Percentiles rank a stretch among this genome's conserved stretches.
Evolutionary conservation across 2,888 invertebrate species (phyloP).

Genomic region (Synergus umbraculus): DNA sequence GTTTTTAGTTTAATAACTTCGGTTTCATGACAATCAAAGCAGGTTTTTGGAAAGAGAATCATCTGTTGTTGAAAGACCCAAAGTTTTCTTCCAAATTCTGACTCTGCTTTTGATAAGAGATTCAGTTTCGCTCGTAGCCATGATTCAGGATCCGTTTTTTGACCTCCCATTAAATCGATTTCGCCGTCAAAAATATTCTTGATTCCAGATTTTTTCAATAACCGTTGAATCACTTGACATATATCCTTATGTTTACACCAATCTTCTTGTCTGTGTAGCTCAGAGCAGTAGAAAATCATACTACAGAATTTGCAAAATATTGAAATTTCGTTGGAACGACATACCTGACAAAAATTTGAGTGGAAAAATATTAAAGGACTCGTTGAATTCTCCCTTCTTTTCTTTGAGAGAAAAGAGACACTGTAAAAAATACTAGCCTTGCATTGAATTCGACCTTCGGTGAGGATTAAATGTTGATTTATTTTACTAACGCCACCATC

Average conservation of each 20-base stretch:
- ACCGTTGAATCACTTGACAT: conserved; percentile 56
- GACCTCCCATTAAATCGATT: neutral
- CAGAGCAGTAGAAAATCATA: conserved; percentile 66
- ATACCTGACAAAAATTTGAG: conserved; percentile 72
- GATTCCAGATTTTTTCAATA: conserved; percentile 20
- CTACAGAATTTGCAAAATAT: conserved; percentile 62
- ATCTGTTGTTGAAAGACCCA: conserved; percentile 59
- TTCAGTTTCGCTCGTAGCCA: conserved; percentile 59
- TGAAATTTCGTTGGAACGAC: conserved; percentile 56
- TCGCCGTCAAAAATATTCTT: neutral
- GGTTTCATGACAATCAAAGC: conserved; percentile 60
- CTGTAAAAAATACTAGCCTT: neutral
- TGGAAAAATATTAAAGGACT: conserved; percentile 62
- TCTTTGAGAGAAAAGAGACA: neutral
- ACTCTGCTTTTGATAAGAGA: conserved; percentile 55
- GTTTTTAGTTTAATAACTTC: conserved; percentile 45
- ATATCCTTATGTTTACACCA: conserved; percentile 64
- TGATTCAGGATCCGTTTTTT: conserved; percentile 4
- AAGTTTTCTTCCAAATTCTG: conserved; percentile 55
- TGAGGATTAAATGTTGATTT: neutral
- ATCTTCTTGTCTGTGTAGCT: conserved; percentile 63
- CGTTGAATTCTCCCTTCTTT: neutral
- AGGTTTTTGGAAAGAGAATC: conserved; percentile 66
- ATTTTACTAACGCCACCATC: neutral
- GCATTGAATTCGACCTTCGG: neutral